Evolutionary conservation across 2,888 invertebrate species (phyloP).

Genomic region (Leptopilina myrica): DNA sequence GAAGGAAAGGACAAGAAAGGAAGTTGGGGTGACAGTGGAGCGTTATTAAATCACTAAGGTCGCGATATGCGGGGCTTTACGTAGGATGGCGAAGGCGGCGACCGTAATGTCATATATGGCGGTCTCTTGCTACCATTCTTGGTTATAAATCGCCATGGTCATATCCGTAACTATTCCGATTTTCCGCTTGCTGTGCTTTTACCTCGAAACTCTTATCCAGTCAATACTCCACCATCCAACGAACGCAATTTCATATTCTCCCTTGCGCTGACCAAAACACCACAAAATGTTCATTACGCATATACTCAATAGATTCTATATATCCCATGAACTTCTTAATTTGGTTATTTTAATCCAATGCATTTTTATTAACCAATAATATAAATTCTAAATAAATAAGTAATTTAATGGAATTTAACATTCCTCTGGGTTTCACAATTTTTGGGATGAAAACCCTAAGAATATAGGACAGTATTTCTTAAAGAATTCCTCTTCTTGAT

Average conservation of each 20-base stretch:
- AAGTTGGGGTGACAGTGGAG: constrained; percentile 47
- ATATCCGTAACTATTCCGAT: constrained; percentile 57
- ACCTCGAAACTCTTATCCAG: constrained; percentile 28
- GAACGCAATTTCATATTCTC: background rate
- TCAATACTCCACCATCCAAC: background rate
- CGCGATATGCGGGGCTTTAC: constrained; percentile 48
- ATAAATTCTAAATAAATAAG: too few relatives aligned
- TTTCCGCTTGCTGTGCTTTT: constrained; percentile 53
- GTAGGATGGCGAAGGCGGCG: constrained; percentile 53
- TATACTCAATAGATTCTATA: too few relatives aligned
- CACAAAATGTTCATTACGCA: too few relatives aligned
- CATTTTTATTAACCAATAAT: too few relatives aligned
- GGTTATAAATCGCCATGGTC: constrained; percentile 51
- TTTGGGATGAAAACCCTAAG: too few relatives aligned
- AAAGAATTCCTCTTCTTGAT: too few relatives aligned
- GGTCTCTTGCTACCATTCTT: constrained; percentile 40
- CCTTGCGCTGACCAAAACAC: background rate
- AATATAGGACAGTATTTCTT: too few relatives aligned
- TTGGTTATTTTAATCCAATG: too few relatives aligned
- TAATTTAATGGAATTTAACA: too few relatives aligned
- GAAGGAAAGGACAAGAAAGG: constrained; percentile 32
- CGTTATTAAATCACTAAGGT: constrained; percentile 56
- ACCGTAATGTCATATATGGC: constrained; percentile 49
- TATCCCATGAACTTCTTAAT: too few relatives aligned
- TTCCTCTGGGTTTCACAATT: too few relatives aligned